phyloP scores from a whole-genome alignment of 2,797 vertebrate species.

The Pterois miles region DNA sequence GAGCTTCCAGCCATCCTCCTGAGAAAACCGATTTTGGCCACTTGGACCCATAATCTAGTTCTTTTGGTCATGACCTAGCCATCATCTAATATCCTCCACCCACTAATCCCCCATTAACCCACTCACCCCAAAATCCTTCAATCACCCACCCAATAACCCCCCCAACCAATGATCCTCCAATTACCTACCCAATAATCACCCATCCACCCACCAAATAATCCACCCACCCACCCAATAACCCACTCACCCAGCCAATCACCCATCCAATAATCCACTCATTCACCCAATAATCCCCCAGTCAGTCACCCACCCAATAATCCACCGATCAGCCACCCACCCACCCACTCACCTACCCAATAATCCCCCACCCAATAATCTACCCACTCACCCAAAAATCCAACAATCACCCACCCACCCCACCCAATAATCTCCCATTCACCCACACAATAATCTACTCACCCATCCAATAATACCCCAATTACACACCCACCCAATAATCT shows the following conservation, averaged over 20 bases:
- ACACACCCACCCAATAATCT: rapidly evolving
- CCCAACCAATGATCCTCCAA: too few relatives aligned
- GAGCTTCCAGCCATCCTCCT: too few relatives aligned
- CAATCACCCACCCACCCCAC: neutral
- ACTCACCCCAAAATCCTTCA: too few relatives aligned
- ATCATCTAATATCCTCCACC: rapidly evolving
- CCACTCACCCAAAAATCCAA: neutral
- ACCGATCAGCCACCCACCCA: rapidly evolving
- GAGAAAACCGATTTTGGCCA: too few relatives aligned
- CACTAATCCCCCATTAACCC: rapidly evolving
- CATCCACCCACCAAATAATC: neutral
- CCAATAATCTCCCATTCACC: neutral
- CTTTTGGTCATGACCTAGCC: too few relatives aligned
- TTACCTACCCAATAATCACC: neutral
- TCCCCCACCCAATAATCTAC: too few relatives aligned
- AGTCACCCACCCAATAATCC: rapidly evolving
- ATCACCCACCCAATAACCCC: too few relatives aligned
- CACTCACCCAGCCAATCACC: too few relatives aligned
- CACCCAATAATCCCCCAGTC: too few relatives aligned
- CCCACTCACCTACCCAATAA: too few relatives aligned
- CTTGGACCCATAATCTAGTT: too few relatives aligned
- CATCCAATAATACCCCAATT: neutral
- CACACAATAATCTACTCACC: neutral
- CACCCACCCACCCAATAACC: neutral
- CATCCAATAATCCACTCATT: neutral